Conservation (phyloP, 1,140 invertebrate species). For the Aplysia californica region DNA sequence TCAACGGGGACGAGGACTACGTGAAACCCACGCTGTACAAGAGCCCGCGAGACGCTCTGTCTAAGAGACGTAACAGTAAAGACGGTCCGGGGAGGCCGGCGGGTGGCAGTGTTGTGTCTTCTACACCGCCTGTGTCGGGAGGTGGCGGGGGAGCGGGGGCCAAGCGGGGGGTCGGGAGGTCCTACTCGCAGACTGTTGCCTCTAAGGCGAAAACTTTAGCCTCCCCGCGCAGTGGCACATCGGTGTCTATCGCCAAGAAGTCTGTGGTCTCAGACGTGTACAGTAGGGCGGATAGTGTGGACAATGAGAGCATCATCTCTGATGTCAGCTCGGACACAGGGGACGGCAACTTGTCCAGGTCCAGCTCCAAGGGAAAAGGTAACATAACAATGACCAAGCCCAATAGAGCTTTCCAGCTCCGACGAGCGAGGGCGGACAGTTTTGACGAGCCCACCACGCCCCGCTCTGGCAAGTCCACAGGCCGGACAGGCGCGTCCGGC, state of each 20-base stretch:
- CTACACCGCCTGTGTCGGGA: too few species aligned
- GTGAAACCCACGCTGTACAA: constrained; percentile 49
- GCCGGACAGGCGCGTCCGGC: constrained; percentile 27
- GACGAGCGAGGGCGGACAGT: constrained; percentile 63
- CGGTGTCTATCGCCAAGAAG: not conserved
- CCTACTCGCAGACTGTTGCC: constrained; percentile 31
- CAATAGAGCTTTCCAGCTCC: constrained; percentile 68
- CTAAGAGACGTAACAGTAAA: constrained; percentile 2
- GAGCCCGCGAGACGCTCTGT: constrained; percentile 54
- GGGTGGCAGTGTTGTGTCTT: not conserved
- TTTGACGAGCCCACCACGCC: constrained; percentile 42
- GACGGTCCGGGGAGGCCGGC: not conserved
- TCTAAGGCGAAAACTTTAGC: constrained; percentile 3
- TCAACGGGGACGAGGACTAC: constrained; percentile 57
- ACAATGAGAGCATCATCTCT: constrained; percentile 36
- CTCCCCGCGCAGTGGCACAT: constrained; percentile 7
- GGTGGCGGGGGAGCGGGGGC: not conserved
- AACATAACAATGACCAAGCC: constrained; percentile 63
- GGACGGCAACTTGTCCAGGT: constrained; percentile 40
- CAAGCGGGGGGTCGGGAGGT: constrained; percentile 13
- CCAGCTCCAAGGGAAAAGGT: constrained; percentile 56
- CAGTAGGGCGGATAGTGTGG: constrained; percentile 45
- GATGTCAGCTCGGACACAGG: constrained; percentile 36
- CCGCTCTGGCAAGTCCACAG: constrained; percentile 34
- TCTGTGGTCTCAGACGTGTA: constrained; percentile 53